These are phyloP conservation scores for Bettongia penicillata DNA, from an alignment of 2,113 vertebrate species.

Conservation along the genomic window DNA sequence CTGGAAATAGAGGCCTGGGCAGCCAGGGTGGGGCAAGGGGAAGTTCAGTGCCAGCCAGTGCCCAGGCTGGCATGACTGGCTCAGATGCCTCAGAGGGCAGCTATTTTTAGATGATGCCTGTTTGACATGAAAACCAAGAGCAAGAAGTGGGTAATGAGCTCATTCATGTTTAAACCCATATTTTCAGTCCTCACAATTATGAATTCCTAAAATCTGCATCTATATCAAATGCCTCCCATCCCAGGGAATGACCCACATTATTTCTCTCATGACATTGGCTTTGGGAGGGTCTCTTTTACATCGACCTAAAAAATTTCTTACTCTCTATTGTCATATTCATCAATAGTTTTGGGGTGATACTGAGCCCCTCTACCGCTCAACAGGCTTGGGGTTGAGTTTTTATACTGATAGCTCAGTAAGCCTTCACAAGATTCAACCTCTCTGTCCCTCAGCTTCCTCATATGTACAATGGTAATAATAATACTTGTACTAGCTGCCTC, in stretches of 20 bases:
- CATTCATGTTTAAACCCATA: neutral
- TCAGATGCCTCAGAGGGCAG: neutral
- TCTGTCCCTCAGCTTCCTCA: neutral
- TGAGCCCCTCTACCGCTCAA: neutral
- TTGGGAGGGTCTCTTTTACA: too few species aligned
- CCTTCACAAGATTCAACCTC: neutral
- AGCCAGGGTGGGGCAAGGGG: slow-evolving; percentile 37
- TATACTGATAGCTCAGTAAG: neutral
- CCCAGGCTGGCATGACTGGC: neutral
- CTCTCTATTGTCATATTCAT: too few species aligned
- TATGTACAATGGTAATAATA: slow-evolving; percentile 32
- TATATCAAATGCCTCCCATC: neutral
- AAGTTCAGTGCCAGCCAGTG: slow-evolving; percentile 41
- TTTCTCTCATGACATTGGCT: too few species aligned
- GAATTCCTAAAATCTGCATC: neutral
- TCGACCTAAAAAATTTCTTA: too few species aligned
- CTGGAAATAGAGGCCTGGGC: neutral
- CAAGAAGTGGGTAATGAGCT: neutral
- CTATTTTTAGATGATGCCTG: neutral
- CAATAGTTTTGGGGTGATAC: neutral
- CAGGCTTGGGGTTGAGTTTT: neutral
- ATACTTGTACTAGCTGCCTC: neutral
- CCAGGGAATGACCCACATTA: too few species aligned
- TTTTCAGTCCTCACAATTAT: neutral
- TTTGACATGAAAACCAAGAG: neutral